phyloP scores from a whole-genome alignment of 2,113 vertebrate genomes.

The Nycticryphes semicollaris region DNA sequence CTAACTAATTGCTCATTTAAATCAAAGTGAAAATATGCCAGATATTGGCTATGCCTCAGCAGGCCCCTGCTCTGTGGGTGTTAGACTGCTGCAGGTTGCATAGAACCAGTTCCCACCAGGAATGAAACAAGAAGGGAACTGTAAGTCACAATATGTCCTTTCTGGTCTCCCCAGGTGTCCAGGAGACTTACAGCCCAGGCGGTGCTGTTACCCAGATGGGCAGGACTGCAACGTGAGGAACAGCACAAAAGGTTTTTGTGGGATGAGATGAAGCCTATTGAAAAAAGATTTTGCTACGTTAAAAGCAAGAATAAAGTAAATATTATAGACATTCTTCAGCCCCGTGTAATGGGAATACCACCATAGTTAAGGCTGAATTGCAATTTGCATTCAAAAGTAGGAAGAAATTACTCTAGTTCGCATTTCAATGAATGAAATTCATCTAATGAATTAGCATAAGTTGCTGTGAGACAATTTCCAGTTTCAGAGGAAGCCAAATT shows the following conservation, averaged over 20 bases:
- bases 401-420: neutral
- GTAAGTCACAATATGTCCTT: neutral
- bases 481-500: neutral
- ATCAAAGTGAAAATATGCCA: neutral
- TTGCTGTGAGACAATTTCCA: neutral
- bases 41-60: neutral
- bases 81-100: neutral
- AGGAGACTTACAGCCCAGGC: neutral
- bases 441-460: neutral
- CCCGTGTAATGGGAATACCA: neutral
- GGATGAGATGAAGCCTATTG: neutral
- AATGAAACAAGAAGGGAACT: neutral
- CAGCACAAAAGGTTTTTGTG: neutral
- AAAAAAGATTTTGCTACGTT: neutral
- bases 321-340: neutral
- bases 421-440: neutral
- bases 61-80: neutral
- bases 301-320: neutral
- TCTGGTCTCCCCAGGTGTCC: neutral
- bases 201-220: neutral
- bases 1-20: neutral
- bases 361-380: neutral
- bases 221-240: neutral
- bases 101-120: neutral
- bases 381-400: slow-evolving; percentile 5